Base-by-base conservation (phyloP, 2,797 vertebrate species). In the Notolepis coatsorum region DNA sequence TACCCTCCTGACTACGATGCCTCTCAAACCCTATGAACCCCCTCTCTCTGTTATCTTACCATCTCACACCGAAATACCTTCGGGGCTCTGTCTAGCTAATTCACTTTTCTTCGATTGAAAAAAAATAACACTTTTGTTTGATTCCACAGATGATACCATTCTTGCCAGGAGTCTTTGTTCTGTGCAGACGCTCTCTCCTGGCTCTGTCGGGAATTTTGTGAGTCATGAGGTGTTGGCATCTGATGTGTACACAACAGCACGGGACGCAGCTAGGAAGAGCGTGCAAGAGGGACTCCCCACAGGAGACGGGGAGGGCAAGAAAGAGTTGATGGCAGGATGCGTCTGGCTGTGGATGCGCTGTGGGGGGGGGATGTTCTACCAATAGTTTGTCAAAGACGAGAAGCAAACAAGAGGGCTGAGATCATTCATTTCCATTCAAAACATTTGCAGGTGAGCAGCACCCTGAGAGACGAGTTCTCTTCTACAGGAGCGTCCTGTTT, bases 31-130 rank as follows among this genome's bases (percentile, higher is more conserved):
- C 37, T 38, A 10, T 49, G 10, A 18, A 57, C 30, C 45, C 61
- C 48, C 42, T 79, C 65, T 51, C 42, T 79, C 65, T 35, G 5
- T 27, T 56, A 8, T 68, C 20, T 50, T 49, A 51, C 18, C 8
- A 24, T 62, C 21, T 18, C 50, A 48, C 0, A 23, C 21, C 24
- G 31, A 8, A 15, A 48, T n/a, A 12, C 12, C 37, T 35, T 42
- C 5, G 4, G n/a, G 57, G 45, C 12, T 10, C 7, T 43, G 13
- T 37, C 10, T 4, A 10, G 18, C 25, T n/a, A 24, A 15, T 18
- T 46, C 3, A 39, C n/a, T n/a, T 46, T 38, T 61, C 37, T 35
- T 65, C 17, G 33, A 33, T 37, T 8, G 21, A 42, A 28, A 5
- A 42, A 28, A 5, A 65, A 63, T 24, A 46, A 37, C 25, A 18